phyloP scores from a whole-genome alignment of 2,888 invertebrate species.

The Caenorhabditis japonica region DNA sequence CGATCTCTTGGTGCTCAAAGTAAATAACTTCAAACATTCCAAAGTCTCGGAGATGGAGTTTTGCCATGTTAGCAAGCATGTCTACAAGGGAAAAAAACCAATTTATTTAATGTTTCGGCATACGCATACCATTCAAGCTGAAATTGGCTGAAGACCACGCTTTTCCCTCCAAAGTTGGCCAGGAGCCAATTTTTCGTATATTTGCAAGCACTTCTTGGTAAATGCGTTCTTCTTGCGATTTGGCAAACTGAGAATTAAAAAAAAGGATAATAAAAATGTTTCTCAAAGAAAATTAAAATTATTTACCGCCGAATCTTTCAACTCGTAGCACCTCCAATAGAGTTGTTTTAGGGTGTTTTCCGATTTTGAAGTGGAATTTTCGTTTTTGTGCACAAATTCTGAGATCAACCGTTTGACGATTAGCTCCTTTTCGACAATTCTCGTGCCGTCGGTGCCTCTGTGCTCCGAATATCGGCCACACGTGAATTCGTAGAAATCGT shows the following conservation, averaged over 20 bases:
- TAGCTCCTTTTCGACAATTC: conserved; percentile 8
- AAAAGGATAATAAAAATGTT: too few relatives aligned
- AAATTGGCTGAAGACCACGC: too few relatives aligned
- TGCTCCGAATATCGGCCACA: conserved; percentile 63
- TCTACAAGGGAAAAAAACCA: neutral
- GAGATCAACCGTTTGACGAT: conserved; percentile 16
- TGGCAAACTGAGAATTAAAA: neutral
- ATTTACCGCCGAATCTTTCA: neutral
- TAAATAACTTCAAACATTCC: conserved; percentile 12
- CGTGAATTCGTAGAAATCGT: conserved; percentile 69
- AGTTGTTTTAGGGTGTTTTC: conserved; percentile 10
- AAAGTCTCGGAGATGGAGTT: conserved; percentile 2
- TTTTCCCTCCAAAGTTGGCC: too few relatives aligned
- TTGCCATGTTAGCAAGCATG: conserved; percentile 23
- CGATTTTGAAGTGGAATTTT: conserved; percentile 4
- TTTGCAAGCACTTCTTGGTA: conserved; percentile 9
- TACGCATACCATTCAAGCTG: conserved; percentile 14
- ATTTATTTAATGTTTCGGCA: too few relatives aligned
- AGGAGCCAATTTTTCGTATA: conserved; percentile 19
- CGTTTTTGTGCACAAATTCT: conserved; percentile 12
- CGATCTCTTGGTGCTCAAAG: conserved; percentile 7
- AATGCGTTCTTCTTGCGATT: neutral
- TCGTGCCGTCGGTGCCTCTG: conserved; percentile 6
- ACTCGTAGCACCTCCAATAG: neutral
- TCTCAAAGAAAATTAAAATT: too few relatives aligned